phyloP scores from a whole-genome alignment of 2,888 invertebrate genomes.

The Empis stercorea region DNA sequence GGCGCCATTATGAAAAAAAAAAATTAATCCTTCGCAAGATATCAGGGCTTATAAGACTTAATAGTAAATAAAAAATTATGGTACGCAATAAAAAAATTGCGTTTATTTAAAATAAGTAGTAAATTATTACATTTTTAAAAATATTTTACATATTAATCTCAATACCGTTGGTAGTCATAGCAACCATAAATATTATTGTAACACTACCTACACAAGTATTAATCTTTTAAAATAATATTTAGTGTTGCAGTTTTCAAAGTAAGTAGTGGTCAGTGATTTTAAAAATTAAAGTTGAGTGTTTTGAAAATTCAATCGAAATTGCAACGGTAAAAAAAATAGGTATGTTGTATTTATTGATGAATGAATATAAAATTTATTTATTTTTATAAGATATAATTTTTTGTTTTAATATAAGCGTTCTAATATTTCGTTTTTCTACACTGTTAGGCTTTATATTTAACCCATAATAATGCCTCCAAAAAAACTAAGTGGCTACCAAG shows the following conservation, averaged over 20 bases:
- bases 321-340: background rate
- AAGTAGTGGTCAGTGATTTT: background rate
- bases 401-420: conserved; percentile 3
- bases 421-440: conserved; percentile 3
- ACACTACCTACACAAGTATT: background rate
- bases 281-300: background rate
- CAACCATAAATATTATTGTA: background rate
- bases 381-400: conserved; percentile 1
- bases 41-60: background rate
- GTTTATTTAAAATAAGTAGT: background rate
- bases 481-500: no score
- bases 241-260: background rate
- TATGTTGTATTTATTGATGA: background rate
- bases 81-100: background rate
- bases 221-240: background rate
- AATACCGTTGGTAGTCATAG: background rate
- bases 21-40: background rate
- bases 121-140: background rate
- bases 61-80: no score
- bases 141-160: background rate
- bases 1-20: background rate
- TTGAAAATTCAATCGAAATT: background rate
- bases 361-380: background rate
- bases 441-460: no score
- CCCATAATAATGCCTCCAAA: no score